Evolutionary conservation across 2,113 vertebrate species (phyloP), one percentile per base, ranked within the genome.

Genomic region (Mesitornis unicolor): DNA sequence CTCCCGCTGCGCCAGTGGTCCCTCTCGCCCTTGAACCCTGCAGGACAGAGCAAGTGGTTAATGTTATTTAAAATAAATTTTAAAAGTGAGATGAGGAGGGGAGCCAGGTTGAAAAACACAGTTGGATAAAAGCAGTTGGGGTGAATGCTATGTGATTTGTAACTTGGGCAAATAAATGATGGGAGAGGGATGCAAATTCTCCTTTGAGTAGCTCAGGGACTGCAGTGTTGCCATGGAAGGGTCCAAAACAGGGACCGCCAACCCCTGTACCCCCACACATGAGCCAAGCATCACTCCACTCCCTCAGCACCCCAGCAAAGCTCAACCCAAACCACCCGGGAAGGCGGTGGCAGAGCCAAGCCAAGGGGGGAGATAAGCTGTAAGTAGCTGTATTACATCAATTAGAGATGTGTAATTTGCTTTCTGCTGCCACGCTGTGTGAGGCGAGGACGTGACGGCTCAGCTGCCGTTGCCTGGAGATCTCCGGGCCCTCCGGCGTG

Each of bases 1-100:
- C 99, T 98, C 5, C 99, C 99, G 0, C 99, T 99, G 22, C 98
- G 97, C 99, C 99, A 99, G 97, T 99, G 99, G 93, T 99, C 99
- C 28, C 99, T 92, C 95, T 99, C 99, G 0, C 99, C 99, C 97
- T 99, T 99, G 96, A 99, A 99, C 35, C 99, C 99, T 99, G 90
- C 10, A 1, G 5, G 4, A 8, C 3, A 31, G 9, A 86, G 84
- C 5, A 10, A 47, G 56, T 0, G 7, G 26, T 54, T 0, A 19
- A 16, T 1, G 28, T 47, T 35, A 14, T 28, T 3, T 1, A 11
- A 19, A 76, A 33, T 5, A 26, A 43, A n/a, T n/a, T n/a, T n/a
- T 13, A 31, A 36, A 47, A 1, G 18, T 7, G 18, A 80, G 67
- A 1, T 14, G 53, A 31, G 82, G 21, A 16, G 29, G 31, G 26